These are phyloP conservation scores for Pimephales promelas DNA, from an alignment of 2,113 vertebrate species.

Conservation along the genomic window DNA sequence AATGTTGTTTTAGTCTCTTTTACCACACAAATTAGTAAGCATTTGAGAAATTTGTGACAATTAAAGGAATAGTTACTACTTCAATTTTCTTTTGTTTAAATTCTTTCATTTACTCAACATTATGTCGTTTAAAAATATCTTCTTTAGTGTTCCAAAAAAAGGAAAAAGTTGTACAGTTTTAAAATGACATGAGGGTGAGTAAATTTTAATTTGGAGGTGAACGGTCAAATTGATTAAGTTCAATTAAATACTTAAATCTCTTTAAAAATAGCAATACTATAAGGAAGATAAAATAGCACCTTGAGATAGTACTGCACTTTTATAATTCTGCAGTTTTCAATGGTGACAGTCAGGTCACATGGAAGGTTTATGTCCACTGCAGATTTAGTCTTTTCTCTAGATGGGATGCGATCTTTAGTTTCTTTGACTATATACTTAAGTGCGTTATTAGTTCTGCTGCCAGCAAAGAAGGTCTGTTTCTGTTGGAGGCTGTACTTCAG, in stretches of 20 bases:
- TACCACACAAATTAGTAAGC: no score
- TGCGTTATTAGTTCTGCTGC: conserved; percentile 36
- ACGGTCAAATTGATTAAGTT: no score
- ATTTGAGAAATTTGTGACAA: no score
- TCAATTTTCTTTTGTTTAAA: no score
- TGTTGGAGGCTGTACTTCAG: conserved; percentile 68
- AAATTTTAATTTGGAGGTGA: not conserved
- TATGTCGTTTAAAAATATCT: no score
- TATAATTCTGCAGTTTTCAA: conserved; percentile 69
- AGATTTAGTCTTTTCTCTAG: conserved; percentile 54
- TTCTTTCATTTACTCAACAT: no score
- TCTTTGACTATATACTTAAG: conserved; percentile 54
- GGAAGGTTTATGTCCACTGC: conserved; percentile 63
- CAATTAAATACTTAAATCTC: no score
- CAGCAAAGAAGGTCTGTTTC: conserved; percentile 62
- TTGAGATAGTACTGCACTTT: conserved; percentile 70
- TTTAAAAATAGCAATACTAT: not conserved
- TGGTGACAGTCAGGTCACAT: conserved; percentile 15
- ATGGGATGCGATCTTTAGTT: conserved; percentile 46
- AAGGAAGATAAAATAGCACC: conserved; percentile 51
- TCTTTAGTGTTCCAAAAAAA: no score
- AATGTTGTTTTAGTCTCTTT: no score
- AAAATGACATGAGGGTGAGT: not conserved
- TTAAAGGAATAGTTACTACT: no score
- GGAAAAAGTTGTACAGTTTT: not conserved